These are phyloP conservation scores for Oceanodroma tethys DNA, from an alignment of 2,113 vertebrate species.

Conservation along the genomic window DNA sequence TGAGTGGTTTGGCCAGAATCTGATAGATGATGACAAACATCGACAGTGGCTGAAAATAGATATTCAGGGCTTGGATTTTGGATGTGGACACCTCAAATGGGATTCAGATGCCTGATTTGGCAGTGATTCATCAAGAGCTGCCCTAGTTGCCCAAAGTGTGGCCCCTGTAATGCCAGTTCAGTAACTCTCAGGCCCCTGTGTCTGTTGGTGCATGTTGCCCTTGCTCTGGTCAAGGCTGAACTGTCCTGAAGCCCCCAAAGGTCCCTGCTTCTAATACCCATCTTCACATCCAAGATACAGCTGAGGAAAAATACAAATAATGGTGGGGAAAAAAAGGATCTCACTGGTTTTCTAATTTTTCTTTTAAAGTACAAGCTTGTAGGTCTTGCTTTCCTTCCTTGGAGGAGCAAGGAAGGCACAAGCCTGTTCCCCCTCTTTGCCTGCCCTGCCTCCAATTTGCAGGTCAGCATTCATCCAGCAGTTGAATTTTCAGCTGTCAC, in stretches of 20 bases:
- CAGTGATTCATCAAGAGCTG: background rate
- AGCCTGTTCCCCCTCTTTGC: fast-evolving
- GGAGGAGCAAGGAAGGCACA: background rate
- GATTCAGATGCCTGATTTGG: background rate
- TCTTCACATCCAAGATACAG: background rate
- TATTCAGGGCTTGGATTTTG: background rate
- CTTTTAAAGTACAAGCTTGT: background rate
- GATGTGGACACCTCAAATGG: background rate
- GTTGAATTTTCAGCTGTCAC: background rate
- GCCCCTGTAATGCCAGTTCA: background rate
- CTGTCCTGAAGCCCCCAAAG: background rate
- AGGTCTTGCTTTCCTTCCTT: background rate
- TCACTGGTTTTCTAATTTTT: background rate
- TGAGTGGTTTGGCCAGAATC: fast-evolving
- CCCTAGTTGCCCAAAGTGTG: too few relatives aligned
- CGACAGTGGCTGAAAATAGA: background rate
- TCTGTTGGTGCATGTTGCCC: background rate
- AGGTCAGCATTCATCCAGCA: background rate
- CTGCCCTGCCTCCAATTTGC: background rate
- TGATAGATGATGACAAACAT: background rate
- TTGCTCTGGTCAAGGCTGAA: background rate
- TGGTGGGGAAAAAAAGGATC: fast-evolving
- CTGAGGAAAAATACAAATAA: background rate
- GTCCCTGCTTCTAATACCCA: background rate
- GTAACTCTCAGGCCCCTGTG: too few relatives aligned